Base-by-base conservation (phyloP, 2,113 vertebrate genomes). In the Paraplagusia blochii region DNA sequence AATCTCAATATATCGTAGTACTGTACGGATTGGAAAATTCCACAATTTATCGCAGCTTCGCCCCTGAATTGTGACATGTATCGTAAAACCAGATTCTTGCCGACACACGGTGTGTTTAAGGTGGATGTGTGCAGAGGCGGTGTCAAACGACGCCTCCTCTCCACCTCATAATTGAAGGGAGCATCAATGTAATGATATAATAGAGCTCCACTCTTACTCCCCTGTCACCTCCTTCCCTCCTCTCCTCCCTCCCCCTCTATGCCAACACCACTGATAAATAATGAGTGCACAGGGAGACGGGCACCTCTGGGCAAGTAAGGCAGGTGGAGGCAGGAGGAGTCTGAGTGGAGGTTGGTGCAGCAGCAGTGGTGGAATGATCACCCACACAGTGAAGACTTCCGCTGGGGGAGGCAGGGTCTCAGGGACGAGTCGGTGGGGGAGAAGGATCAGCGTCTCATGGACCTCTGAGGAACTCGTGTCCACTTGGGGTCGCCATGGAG, bases 401-500 rank as follows among this genome's bases (percentile, higher is more conserved):
- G 12, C 38, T 18, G 42, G 50, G 55, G 58, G 51, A 53, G 1
- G 10, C 48, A 18, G 12, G 53, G 39, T 35, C 67, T 61, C 44
- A 58, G 51, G 56, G 35, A 38, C 64, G 47, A 44, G 51, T 19
- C 46, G 77, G 22, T 34, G 55, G 70, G 48, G 63, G 60, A 68
- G 67, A 78, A 17, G 36, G 47, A 82, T 45, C 53, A 11, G 66
- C 77, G 63, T 83, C 79, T 83, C 45, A 33, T 75, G 82, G 82
- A 79, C 85, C 81, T 76, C 67, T 39, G 49, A 83, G 83, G 65
- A 59, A 69, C 82, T 77, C 63, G 46, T 80, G 84, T 88, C 84
- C 82, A 83, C 80, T 77, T 43, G 0, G 74, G 68, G 86, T 86
- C 86, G 83, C 86, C 86, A 86, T 88, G 85, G 86, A 88, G 84